A percentile compares a stretch with the other conserved stretches of the same genome.
phyloP scores from a whole-genome alignment of 2,888 invertebrate species.

The Drosophila merina region DNA sequence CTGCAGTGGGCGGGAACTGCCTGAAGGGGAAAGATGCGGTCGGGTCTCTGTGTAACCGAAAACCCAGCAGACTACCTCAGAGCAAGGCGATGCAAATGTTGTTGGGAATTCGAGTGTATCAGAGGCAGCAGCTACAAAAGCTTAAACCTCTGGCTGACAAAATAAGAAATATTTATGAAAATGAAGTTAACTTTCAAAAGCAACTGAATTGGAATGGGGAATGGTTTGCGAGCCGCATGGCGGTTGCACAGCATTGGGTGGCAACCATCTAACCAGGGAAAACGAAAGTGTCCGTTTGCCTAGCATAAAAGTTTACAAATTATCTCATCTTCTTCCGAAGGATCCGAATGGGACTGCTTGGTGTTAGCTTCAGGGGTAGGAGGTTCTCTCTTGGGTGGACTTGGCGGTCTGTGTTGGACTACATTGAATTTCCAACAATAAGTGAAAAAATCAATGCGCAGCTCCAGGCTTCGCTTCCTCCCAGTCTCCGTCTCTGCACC shows the following conservation, averaged over 20 bases:
- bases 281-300: too few species aligned
- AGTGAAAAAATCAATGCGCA: slow-evolving; percentile 68
- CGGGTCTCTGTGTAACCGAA: neutral
- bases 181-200: slow-evolving; percentile 19
- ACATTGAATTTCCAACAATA: slow-evolving; percentile 58
- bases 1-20: slow-evolving; percentile 36
- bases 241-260: too few species aligned
- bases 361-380: too few species aligned
- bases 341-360: too few species aligned
- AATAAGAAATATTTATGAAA: slow-evolving; percentile 33
- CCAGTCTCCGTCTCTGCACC: too few species aligned
- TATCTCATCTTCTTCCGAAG: too few species aligned
- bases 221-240: neutral
- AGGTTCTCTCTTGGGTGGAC: too few species aligned
- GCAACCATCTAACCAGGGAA: too few species aligned
- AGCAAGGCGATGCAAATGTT: slow-evolving; percentile 19
- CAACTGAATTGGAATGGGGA: slow-evolving; percentile 10
- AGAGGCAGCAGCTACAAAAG: slow-evolving; percentile 27
- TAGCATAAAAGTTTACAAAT: too few species aligned
- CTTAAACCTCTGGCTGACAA: slow-evolving; percentile 17
- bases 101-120: slow-evolving; percentile 8
- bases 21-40: neutral
- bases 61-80: slow-evolving; percentile 19
- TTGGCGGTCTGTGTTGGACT: neutral
- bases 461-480: slow-evolving; percentile 41